Evolutionary conservation across 2,797 vertebrate genomes (phyloP).

Genomic region (Leptatherina wallacei): DNA sequence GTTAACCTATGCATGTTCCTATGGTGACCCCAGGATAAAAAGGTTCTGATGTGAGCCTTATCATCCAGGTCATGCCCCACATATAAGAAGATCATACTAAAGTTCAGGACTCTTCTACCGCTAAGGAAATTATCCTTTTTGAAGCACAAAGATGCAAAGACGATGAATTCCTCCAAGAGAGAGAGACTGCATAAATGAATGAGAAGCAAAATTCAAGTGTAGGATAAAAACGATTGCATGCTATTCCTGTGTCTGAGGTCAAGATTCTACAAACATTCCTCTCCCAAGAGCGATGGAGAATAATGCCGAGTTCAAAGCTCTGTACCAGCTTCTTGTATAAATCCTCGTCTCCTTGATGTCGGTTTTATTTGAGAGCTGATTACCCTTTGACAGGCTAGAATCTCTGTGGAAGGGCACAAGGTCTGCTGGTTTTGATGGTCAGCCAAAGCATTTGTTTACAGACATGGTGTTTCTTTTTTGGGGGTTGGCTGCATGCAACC

Average conservation of each 20-base stretch:
- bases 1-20: conserved; percentile 10
- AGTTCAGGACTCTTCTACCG: conserved; percentile 38
- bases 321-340: conserved; percentile 70
- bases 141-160: conserved; percentile 60
- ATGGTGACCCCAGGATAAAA: conserved; percentile 31
- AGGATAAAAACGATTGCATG: conserved; percentile 75
- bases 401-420: conserved; percentile 77
- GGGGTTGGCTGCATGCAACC: conserved; percentile 66
- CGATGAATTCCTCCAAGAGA: conserved; percentile 59
- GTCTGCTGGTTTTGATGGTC: conserved; percentile 81
- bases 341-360: conserved; percentile 77
- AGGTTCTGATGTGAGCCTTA: conserved; percentile 30
- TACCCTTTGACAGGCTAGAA: conserved; percentile 82
- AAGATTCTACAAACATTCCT: conserved; percentile 73
- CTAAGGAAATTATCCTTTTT: conserved; percentile 52
- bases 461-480: conserved; percentile 71
- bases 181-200: conserved; percentile 74
- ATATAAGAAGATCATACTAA: conserved; percentile 41
- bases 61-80: conserved; percentile 45
- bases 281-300: conserved; percentile 73
- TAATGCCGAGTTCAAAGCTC: conserved; percentile 79
- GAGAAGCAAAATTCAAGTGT: conserved; percentile 73
- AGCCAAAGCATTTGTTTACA: conserved; percentile 81
- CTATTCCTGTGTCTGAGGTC: conserved; percentile 81
- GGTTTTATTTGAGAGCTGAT: conserved; percentile 84